Percentiles rank a stretch among this genome's conserved stretches.
phyloP scores from a whole-genome alignment of 2,113 vertebrate genomes.

The Baryphthengus martii region DNA sequence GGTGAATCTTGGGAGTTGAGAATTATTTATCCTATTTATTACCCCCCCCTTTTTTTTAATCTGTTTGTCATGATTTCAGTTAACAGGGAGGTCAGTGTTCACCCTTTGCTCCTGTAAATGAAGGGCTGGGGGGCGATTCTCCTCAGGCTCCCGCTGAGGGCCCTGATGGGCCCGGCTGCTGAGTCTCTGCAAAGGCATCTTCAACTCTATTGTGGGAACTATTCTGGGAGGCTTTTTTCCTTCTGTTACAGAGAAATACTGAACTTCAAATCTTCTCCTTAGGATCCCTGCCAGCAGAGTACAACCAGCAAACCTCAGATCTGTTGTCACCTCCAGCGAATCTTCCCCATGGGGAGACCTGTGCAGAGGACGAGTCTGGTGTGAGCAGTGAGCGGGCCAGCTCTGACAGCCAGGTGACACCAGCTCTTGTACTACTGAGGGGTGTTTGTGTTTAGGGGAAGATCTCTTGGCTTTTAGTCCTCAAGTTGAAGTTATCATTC shows the following conservation, averaged over 20 bases:
- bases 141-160: not conserved
- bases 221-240: rapidly evolving
- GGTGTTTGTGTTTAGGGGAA: not conserved
- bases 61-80: not conserved
- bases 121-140: not conserved
- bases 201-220: rapidly evolving
- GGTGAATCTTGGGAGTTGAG: not conserved
- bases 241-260: not conserved
- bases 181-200: rapidly evolving
- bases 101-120: not conserved
- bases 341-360: rapidly evolving
- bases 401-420: constrained; percentile 46
- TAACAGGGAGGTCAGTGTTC: not conserved
- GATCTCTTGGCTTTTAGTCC: not conserved
- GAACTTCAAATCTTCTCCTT: not conserved
- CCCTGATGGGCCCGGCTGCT: rapidly evolving
- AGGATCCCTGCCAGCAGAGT: not conserved
- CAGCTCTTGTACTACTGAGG: rapidly evolving
- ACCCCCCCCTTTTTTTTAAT: not conserved
- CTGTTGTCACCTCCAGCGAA: not conserved
- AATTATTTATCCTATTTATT: not conserved
- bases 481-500: rapidly evolving
- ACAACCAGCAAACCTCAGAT: rapidly evolving
- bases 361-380: not conserved
- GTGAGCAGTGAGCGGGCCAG: not conserved